Percentiles rank a stretch among this genome's conserved stretches.
These are phyloP conservation scores for Hetaerina titia DNA, from an alignment of 2,888 invertebrate genomes.

Conservation along the genomic window DNA sequence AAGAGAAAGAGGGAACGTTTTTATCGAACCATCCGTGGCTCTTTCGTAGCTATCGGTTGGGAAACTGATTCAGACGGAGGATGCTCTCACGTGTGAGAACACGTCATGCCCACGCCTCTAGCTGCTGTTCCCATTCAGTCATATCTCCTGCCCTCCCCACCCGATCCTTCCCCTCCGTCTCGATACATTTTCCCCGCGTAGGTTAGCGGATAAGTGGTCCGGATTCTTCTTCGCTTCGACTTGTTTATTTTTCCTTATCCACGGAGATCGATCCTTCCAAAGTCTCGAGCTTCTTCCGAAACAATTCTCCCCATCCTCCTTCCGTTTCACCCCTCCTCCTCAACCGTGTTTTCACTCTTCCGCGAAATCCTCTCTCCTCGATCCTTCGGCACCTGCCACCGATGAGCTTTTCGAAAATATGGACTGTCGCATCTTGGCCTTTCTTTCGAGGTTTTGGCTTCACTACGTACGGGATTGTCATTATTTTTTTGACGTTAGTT, in stretches of 20 bases:
- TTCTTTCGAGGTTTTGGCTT: too few relatives aligned
- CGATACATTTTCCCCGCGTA: neutral
- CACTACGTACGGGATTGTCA: too few relatives aligned
- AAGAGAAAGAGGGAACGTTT: neutral
- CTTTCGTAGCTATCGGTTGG: too few relatives aligned
- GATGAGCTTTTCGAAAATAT: neutral
- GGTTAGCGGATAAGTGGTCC: neutral
- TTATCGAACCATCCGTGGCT: neutral
- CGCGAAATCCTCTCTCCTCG: neutral
- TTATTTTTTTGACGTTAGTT: too few relatives aligned
- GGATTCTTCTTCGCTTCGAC: neutral
- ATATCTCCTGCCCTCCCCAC: neutral
- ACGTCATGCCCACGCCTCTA: neutral
- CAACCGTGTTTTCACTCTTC: neutral
- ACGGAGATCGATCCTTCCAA: slow-evolving; percentile 6
- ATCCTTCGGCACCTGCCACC: neutral
- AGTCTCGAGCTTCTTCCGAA: neutral
- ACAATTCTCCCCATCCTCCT: neutral
- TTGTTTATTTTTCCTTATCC: slow-evolving; percentile 31
- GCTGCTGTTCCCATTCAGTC: neutral
- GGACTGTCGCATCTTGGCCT: too few relatives aligned
- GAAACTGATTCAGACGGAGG: too few relatives aligned
- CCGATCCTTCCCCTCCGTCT: neutral
- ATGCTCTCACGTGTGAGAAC: too few relatives aligned
- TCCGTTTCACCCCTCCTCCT: neutral